Percentiles rank a stretch among this genome's conserved stretches.
Conservation (phyloP, 2,113 vertebrate genomes). For the Antechinus flavipes region DNA sequence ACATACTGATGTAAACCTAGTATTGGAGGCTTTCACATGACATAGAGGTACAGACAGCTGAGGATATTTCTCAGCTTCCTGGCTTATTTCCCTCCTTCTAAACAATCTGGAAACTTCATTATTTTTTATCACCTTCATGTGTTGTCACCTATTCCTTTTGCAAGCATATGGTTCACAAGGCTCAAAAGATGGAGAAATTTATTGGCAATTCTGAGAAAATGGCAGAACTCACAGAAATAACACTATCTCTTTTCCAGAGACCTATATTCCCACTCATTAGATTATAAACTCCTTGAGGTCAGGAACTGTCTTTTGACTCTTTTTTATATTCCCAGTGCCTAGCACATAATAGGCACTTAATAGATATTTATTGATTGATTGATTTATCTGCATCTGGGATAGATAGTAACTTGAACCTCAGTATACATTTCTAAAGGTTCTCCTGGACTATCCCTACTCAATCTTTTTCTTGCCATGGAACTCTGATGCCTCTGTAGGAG, state of each 20-base stretch:
- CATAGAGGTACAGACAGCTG: background rate
- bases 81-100: background rate
- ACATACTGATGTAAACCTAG: background rate
- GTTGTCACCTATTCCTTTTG: background rate
- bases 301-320: background rate
- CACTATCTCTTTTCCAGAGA: background rate
- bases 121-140: background rate
- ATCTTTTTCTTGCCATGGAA: background rate
- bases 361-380: background rate
- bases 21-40: background rate
- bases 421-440: background rate
- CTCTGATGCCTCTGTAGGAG: background rate
- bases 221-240: background rate
- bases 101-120: background rate
- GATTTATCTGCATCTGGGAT: background rate
- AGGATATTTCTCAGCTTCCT: background rate
- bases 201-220: background rate
- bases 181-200: background rate
- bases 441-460: background rate
- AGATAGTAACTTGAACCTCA: background rate
- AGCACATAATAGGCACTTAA: background rate
- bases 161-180: background rate
- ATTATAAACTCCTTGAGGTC: background rate
- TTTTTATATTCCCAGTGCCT: background rate
- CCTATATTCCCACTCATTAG: background rate